phyloP scores from a whole-genome alignment of 2,113 vertebrate genomes.

The Anolis carolinensis region DNA sequence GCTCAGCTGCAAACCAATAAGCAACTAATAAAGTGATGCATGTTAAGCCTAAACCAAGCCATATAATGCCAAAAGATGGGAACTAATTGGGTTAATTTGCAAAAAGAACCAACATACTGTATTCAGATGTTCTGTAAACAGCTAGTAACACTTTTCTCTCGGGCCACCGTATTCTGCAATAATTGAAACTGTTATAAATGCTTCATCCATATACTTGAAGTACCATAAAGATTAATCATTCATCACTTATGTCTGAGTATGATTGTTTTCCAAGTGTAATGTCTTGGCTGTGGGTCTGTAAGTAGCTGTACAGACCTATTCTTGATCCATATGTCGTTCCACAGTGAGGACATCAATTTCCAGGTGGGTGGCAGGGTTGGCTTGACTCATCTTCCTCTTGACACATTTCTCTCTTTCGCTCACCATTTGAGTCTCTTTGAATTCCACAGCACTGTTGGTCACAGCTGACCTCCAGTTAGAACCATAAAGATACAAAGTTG shows the following conservation, averaged over 20 bases:
- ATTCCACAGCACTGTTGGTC: no score
- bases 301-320: no score
- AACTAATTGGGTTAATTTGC: not conserved
- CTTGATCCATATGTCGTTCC: no score
- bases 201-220: not conserved
- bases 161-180: not conserved
- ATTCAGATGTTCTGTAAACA: not conserved
- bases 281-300: no score
- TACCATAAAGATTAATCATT: not conserved
- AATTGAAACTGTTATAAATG: not conserved
- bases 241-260: no score
- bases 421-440: no score
- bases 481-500: not conserved
- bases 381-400: no score
- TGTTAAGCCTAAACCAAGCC: not conserved
- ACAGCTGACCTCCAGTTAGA: no score
- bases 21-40: not conserved
- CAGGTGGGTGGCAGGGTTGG: no score
- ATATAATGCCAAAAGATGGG: not conserved
- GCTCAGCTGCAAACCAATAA: not conserved
- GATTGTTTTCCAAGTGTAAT: no score
- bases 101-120: not conserved
- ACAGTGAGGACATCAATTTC: no score
- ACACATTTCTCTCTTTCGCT: no score
- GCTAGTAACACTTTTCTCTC: not conserved